Percentiles rank a stretch among this genome's conserved stretches.
phyloP scores from a whole-genome alignment of 64 coral and sea anemone species.

The Montipora cactus region DNA sequence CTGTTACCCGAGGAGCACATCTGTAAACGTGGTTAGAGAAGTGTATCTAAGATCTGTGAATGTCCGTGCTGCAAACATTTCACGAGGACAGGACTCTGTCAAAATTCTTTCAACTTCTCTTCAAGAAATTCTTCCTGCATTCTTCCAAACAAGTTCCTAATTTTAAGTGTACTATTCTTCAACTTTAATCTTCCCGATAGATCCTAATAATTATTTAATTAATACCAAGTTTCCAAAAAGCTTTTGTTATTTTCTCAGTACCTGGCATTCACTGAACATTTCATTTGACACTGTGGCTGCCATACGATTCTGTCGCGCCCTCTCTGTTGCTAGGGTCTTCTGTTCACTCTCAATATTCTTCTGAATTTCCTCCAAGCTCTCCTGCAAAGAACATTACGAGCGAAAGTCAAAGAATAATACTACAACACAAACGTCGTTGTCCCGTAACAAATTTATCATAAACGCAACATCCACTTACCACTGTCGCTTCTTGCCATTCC shows the following conservation, averaged over 20 bases:
- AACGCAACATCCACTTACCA: not conserved
- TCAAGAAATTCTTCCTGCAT: too few relatives aligned
- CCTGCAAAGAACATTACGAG: constrained; percentile 49
- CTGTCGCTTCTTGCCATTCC: constrained; percentile 38
- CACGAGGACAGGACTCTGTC: too few relatives aligned
- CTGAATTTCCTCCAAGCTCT: constrained; percentile 84
- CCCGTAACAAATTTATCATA: not conserved
- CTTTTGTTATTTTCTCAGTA: constrained; percentile 2
- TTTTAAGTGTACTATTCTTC: too few relatives aligned
- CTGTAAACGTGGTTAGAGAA: too few relatives aligned
- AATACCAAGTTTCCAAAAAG: not conserved
- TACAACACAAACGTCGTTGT: not conserved
- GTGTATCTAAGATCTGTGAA: too few relatives aligned
- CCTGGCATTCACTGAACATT: constrained; percentile 96
- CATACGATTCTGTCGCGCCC: constrained; percentile 77
- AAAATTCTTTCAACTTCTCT: too few relatives aligned
- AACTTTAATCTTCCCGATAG: too few relatives aligned
- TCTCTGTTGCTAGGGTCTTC: constrained; percentile 70
- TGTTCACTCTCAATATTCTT: constrained; percentile 77
- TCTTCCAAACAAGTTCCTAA: too few relatives aligned
- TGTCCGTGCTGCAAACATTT: too few relatives aligned
- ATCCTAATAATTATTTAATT: not conserved
- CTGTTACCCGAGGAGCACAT: too few relatives aligned
- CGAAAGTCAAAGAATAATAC: not conserved
- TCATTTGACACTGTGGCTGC: constrained; percentile 91